Conservation (phyloP, 2,113 vertebrate species). For the Mastomys coucha region DNA sequence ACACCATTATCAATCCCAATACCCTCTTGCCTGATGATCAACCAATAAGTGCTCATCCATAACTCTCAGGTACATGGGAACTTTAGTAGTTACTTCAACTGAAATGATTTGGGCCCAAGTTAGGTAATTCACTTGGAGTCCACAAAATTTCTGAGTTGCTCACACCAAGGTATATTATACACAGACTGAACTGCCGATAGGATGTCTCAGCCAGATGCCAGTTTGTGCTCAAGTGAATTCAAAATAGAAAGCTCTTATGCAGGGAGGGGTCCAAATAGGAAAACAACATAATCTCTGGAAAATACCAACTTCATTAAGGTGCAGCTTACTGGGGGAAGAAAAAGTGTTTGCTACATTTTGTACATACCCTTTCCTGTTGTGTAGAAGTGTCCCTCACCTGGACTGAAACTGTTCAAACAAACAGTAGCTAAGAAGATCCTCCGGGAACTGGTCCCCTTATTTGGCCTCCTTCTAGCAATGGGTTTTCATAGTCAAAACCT, state of each 20-base stretch:
- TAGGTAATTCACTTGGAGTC: not conserved
- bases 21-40: not conserved
- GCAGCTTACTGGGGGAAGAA: not conserved
- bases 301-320: not conserved
- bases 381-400: not conserved
- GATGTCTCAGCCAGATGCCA: not conserved
- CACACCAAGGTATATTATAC: not conserved
- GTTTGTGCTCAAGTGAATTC: not conserved
- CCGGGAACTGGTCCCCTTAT: too few relatives aligned
- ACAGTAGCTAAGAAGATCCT: not conserved
- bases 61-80: not conserved
- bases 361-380: not conserved
- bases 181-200: not conserved
- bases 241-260: not conserved
- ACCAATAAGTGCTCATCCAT: not conserved
- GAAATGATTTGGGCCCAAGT: not conserved
- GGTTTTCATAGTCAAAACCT: not conserved
- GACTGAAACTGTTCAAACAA: not conserved
- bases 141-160: not conserved
- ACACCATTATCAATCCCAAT: not conserved
- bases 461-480: not conserved
- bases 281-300: not conserved
- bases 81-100: not conserved
- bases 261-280: not conserved
- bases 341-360: not conserved